Base-by-base conservation (phyloP, 2,797 vertebrate genomes). In the Sarcoramphus papa region DNA sequence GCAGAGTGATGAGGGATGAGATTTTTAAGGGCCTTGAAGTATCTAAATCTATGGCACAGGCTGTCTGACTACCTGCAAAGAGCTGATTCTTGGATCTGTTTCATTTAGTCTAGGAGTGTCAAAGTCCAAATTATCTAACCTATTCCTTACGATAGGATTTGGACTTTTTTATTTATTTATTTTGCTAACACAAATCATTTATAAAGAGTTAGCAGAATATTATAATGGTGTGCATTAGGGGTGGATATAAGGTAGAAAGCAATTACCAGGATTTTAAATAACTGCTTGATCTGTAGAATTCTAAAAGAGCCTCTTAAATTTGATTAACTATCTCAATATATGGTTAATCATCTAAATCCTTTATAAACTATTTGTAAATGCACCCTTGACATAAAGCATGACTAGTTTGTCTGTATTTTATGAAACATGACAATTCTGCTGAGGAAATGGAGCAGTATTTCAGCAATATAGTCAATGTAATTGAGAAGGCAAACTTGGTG, bases 311-410 rank as follows among this genome's bases (percentile, higher is more conserved):
- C 79, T 94, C 76, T 96, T 96, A 95, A 93, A 93, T 93, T 94
- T 95, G 69, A 96, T 96, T 95, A 96, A 95, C 82, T 95, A 59
- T 95, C 85, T 91, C 69, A 85, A 73, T 88, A 92, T 84, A 82
- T 53, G 69, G 43, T 86, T 96, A 96, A 93, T 90, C 59, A 40
- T 82, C 85, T 96, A 94, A 96, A 95, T 93, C 88, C 80, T 96
- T 94, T 97, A 69, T 88, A 94, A 96, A 92, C 69, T 95, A 73
- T 95, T 95, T 93, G 85, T 90, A 93, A 95, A 92, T 90, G 83
- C 54, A 73, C 59, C 45, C 83, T 92, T 93, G 90, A 95, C 70
- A 56, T 94, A 88, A 76, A 86, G 23, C 88, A 76, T 73, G 59
- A 63, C 63, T 82, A 37, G 54, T 86, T 90, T 90, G 79, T 88